Conservation (phyloP, 2,113 vertebrate genomes). For the Talpa occidentalis region DNA sequence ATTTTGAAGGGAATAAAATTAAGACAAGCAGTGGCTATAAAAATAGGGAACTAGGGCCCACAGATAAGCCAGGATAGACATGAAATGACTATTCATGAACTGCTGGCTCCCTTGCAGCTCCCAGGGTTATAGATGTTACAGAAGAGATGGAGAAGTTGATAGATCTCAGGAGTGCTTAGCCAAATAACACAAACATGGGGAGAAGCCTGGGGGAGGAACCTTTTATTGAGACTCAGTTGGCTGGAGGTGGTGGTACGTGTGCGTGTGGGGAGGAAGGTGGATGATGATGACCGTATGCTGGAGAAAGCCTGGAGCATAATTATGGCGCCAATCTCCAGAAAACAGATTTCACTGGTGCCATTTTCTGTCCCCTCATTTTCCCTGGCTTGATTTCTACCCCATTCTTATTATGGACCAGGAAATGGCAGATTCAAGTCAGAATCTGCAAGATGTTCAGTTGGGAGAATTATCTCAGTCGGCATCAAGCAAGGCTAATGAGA, state of each 20-base stretch:
- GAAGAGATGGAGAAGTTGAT: background rate
- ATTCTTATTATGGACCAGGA: background rate
- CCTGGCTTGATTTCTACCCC: background rate
- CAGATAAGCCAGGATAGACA: conserved; percentile 18
- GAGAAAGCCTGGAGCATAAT: background rate
- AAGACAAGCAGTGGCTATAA: conserved; percentile 62
- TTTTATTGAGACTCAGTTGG: background rate
- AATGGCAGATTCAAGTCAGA: background rate
- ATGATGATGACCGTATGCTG: background rate
- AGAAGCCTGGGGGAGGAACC: background rate
- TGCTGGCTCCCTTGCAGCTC: background rate
- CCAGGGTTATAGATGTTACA: background rate
- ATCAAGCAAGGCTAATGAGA: background rate
- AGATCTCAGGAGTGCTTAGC: background rate
- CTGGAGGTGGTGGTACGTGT: too few species aligned
- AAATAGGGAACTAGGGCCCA: background rate
- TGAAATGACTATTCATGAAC: background rate
- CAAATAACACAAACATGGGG: conserved; percentile 17
- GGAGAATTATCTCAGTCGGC: background rate
- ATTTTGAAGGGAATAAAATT: conserved; percentile 68
- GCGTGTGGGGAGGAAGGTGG: background rate
- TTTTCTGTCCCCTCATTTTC: background rate
- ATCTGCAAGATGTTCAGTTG: background rate
- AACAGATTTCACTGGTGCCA: background rate
- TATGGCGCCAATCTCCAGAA: background rate